phyloP scores from a whole-genome alignment of 2,888 invertebrate genomes.

The Amphipoea oculea region DNA sequence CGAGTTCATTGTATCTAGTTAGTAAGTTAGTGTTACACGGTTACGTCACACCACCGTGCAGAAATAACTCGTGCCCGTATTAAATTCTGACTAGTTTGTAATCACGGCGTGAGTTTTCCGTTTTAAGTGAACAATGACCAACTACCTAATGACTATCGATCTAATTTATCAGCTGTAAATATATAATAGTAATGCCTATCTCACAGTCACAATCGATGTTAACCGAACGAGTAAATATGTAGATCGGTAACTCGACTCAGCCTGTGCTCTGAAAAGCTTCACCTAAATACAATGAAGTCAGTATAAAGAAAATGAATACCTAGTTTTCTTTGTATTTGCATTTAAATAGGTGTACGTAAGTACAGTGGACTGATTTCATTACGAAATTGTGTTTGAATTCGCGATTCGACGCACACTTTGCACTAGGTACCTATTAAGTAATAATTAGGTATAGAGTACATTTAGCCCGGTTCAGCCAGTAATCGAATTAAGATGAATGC shows the following conservation, averaged over 20 bases:
- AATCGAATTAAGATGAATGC: too few species aligned
- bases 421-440: not conserved
- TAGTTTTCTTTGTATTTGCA: not conserved
- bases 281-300: not conserved
- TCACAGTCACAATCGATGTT: conserved; percentile 2
- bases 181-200: not conserved
- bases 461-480: not conserved
- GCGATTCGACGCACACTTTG: not conserved
- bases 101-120: not conserved
- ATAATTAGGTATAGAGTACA: not conserved
- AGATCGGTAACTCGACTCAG: not conserved
- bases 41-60: not conserved
- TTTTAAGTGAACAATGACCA: not conserved
- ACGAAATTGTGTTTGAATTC: not conserved
- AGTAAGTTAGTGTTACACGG: not conserved
- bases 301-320: not conserved
- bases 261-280: not conserved
- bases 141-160: not conserved
- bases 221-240: not conserved
- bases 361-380: not conserved
- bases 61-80: not conserved
- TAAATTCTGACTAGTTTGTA: not conserved
- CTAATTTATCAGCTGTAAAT: not conserved
- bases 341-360: not conserved
- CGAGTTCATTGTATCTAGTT: conserved; percentile 1